Conservation (phyloP, 2,888 invertebrate species). For the Agrotis exclamationis region DNA sequence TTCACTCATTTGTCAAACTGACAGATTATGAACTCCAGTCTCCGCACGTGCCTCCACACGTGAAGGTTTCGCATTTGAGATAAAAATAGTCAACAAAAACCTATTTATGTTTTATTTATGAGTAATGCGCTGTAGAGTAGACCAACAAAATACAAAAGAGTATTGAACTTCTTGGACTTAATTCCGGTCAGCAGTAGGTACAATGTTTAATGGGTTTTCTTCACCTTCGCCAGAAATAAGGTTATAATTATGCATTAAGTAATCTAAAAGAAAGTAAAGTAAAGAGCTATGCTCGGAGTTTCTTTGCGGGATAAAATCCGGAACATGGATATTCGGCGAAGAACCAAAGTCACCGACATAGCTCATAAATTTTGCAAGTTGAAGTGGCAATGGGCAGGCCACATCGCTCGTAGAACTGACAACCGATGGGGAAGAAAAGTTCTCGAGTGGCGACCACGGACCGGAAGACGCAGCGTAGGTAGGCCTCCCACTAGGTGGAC, state of each 20-base stretch:
- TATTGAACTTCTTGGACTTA: slow-evolving; percentile 46
- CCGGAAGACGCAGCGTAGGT: too few species aligned
- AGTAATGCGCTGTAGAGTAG: slow-evolving; percentile 24
- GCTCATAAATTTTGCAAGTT: too few species aligned
- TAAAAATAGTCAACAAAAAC: slow-evolving; percentile 49
- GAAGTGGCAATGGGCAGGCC: too few species aligned
- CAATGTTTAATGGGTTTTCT: slow-evolving; percentile 21
- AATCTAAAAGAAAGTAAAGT: too few species aligned
- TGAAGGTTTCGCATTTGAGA: slow-evolving; percentile 28
- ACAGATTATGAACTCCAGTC: slow-evolving; percentile 7
- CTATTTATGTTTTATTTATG: slow-evolving; percentile 46
- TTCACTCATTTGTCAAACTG: slow-evolving; percentile 20
- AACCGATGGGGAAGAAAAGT: too few species aligned
- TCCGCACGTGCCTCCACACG: slow-evolving; percentile 40
- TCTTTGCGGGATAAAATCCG: too few species aligned
- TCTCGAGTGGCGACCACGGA: too few species aligned
- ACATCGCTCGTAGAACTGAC: too few species aligned
- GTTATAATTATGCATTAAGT: slow-evolving; percentile 2
- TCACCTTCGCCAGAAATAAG: slow-evolving; percentile 2
- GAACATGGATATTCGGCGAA: too few species aligned
- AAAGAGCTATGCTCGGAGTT: too few species aligned
- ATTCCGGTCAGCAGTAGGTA: slow-evolving; percentile 45
- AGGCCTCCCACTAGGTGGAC: too few species aligned
- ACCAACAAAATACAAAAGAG: slow-evolving; percentile 7
- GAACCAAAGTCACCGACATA: too few species aligned